Evolutionary conservation across 2,797 vertebrate genomes (phyloP), one percentile per base, ranked within the genome.

Genomic region (Alca torda): DNA sequence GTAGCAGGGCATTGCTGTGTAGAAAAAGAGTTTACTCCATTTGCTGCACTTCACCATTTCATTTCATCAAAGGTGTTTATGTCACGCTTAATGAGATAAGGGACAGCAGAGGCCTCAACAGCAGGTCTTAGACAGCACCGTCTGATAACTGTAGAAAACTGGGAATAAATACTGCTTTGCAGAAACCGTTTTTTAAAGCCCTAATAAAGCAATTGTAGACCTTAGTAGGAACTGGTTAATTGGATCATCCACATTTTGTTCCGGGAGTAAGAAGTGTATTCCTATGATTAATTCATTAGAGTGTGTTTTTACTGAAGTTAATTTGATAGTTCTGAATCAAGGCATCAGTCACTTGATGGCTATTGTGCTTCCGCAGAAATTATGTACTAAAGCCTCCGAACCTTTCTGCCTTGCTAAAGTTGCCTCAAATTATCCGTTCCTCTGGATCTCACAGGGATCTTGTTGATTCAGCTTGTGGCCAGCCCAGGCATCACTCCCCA

Each of bases 21-120:
- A 95, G 92, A 96, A 91, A 94, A 94, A 53, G 59, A 85, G 48
- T 91, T 94, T 85, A 84, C 87, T 75, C 84, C 73, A 72, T 93
- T 97, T 96, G 93, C 89, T 90, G 60, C 72, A 91, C 93, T 93
- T 97, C 74, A 91, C 78, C 88, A 84, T 97, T 98, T 96, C 94
- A 96, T 98, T 97, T 97, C 90, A 96, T 98, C 96, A 95, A 91
- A 97, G 93, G 95, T 96, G 97, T 97, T 97, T 97, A 94, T 97
- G 79, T 84, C 77, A 96, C 91, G 54, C 89, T 96, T 97, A 98
- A 97, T 97, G 97, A 96, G 95, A 96, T 96, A 96, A 96, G 87
- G 95, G 94, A 95, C 90, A 96, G 68, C 30, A 78, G 48, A 87
- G 72, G 46, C 68, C 88, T 95, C 92, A 87, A 57, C 51, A 61